A percentile compares a stretch with the other conserved stretches of the same genome.
These are phyloP conservation scores for Drosophila algonquin DNA, from an alignment of 2,888 invertebrate species.

Conservation along the genomic window DNA sequence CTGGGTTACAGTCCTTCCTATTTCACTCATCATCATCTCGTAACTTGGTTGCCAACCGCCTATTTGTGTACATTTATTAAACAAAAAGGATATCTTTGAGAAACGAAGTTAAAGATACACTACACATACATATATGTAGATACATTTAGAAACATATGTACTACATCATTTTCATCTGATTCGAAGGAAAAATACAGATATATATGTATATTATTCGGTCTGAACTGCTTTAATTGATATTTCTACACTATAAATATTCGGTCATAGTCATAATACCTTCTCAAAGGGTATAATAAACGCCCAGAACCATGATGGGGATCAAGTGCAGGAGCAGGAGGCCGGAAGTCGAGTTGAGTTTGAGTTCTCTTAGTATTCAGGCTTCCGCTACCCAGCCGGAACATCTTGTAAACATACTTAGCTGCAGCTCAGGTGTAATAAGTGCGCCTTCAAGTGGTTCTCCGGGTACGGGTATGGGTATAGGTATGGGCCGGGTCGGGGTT, in stretches of 20 bases:
- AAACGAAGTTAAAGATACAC: not conserved
- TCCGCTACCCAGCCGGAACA: slow-evolving; percentile 61
- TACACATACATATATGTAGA: too few species aligned
- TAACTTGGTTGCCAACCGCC: not conserved
- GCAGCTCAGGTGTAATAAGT: slow-evolving; percentile 78
- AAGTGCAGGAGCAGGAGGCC: slow-evolving; percentile 7
- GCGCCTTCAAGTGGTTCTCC: slow-evolving; percentile 63
- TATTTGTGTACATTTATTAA: slow-evolving; percentile 65
- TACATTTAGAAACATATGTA: too few species aligned
- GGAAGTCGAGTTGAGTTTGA: slow-evolving; percentile 41
- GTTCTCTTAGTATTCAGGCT: slow-evolving; percentile 9
- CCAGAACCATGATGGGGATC: slow-evolving; percentile 3
- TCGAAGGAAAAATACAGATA: too few species aligned
- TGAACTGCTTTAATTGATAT: not conserved
- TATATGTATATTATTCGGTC: too few species aligned
- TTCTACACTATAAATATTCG: too few species aligned
- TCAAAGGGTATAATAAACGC: slow-evolving; percentile 52
- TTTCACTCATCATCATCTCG: slow-evolving; percentile 3
- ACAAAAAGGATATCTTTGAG: not conserved
- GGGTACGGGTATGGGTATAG: not conserved
- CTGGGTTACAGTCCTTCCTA: slow-evolving; percentile 24
- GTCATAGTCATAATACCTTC: not conserved
- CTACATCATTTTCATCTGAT: too few species aligned
- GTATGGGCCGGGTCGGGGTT: not conserved
- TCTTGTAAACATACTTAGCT: slow-evolving; percentile 78